Evolutionary conservation across 2,797 vertebrate species (phyloP).

Genomic region (Callimico goeldii): DNA sequence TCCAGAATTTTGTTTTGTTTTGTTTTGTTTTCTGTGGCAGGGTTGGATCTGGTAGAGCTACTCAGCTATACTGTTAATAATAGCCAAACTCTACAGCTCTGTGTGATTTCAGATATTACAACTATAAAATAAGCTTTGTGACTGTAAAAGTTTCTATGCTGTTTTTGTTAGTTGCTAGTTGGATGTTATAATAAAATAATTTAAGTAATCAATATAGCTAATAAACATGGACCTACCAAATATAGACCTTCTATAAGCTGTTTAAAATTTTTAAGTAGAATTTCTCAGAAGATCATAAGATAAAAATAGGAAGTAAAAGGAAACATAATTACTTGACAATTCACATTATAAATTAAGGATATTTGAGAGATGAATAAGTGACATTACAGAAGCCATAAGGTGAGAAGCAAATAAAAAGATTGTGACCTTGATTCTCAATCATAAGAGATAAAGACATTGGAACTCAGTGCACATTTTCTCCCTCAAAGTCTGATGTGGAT

Average conservation of each 20-base stretch:
- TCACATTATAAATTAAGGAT: neutral
- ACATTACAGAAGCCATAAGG: neutral
- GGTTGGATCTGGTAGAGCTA: neutral
- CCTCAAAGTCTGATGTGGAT: neutral
- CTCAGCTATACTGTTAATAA: neutral
- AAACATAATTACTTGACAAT: neutral
- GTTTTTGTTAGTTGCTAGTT: neutral
- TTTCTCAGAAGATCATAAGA: neutral
- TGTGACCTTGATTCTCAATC: neutral
- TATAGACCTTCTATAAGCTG: neutral
- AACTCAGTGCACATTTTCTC: neutral
- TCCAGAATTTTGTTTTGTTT: neutral
- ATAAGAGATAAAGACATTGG: neutral
- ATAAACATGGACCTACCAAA: neutral
- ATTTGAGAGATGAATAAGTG: slow-evolving; percentile 2
- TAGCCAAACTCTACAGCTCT: neutral
- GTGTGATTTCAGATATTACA: neutral
- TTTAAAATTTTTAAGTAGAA: neutral
- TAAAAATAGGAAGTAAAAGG: neutral
- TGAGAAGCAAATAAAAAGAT: neutral
- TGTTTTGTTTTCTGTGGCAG: neutral
- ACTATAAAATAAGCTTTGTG: neutral
- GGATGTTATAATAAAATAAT: neutral
- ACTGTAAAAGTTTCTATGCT: neutral
- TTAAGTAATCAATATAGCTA: neutral